Evolutionary conservation across 2,113 vertebrate genomes (phyloP).

Genomic region (Heterotilapia buettikoferi): DNA sequence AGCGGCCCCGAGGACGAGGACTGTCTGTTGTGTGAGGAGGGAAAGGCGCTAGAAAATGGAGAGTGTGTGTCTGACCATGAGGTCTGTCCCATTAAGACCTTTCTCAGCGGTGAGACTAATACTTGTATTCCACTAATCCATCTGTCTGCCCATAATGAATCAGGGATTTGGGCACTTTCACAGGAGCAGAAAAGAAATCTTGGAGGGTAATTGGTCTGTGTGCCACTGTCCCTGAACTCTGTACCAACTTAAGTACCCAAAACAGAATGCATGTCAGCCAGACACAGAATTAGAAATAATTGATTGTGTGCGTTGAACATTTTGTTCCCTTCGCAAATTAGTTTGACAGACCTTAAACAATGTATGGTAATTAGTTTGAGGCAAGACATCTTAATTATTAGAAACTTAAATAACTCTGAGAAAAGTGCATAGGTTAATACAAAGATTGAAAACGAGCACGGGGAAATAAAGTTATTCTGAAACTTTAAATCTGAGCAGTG

Average conservation of each 20-base stretch:
- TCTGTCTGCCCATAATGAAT: slow-evolving; percentile 51
- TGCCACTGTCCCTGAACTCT: slow-evolving; percentile 30
- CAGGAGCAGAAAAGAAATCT: slow-evolving; percentile 37
- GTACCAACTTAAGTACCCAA: not conserved
- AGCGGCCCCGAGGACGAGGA: slow-evolving; percentile 61
- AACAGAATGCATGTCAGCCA: slow-evolving; percentile 2
- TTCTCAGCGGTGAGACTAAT: slow-evolving; percentile 75
- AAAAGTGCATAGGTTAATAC: slow-evolving; percentile 24
- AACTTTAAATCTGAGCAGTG: not conserved
- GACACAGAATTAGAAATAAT: slow-evolving; percentile 35
- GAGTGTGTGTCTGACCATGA: slow-evolving; percentile 64
- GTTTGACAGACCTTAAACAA: slow-evolving; percentile 33
- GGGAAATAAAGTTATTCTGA: slow-evolving; percentile 1
- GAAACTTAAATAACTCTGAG: slow-evolving; percentile 8
- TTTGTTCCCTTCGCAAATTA: slow-evolving; percentile 19
- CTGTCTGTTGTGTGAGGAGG: slow-evolving; percentile 71
- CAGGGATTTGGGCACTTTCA: slow-evolving; percentile 55
- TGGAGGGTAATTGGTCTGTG: slow-evolving; percentile 62
- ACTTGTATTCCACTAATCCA: slow-evolving; percentile 38
- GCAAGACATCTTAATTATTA: slow-evolving; percentile 46
- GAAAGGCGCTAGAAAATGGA: slow-evolving; percentile 48
- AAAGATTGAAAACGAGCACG: not conserved
- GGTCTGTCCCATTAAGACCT: slow-evolving; percentile 52
- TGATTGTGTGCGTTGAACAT: slow-evolving; percentile 28
- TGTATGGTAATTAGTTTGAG: slow-evolving; percentile 35